These are phyloP conservation scores for Pristiophorus japonicus DNA, from an alignment of 2,113 vertebrate genomes.

Conservation along the genomic window DNA sequence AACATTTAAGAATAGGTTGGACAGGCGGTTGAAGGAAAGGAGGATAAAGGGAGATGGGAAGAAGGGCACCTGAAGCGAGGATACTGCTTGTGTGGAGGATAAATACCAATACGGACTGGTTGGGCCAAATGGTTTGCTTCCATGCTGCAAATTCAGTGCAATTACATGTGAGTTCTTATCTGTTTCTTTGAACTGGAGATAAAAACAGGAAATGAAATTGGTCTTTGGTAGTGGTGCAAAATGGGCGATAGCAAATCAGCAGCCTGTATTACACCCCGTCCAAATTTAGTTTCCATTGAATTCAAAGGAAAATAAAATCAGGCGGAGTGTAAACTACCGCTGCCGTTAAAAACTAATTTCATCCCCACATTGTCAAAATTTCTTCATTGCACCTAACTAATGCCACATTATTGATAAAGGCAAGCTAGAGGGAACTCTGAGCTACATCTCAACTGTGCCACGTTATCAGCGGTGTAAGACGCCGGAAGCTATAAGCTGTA, in stretches of 20 bases:
- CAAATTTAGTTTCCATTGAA: background rate
- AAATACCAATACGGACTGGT: background rate
- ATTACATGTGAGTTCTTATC: background rate
- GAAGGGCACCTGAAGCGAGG: background rate
- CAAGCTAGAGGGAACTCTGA: background rate
- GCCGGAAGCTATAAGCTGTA: background rate
- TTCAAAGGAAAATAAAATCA: background rate
- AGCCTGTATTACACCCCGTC: background rate
- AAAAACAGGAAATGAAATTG: background rate
- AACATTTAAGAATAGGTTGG: background rate
- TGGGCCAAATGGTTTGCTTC: background rate
- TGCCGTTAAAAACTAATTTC: background rate
- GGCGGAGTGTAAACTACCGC: background rate
- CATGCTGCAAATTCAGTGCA: background rate
- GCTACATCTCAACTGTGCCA: background rate
- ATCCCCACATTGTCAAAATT: background rate
- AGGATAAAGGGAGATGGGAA: background rate
- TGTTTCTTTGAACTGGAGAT: background rate
- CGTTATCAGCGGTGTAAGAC: background rate
- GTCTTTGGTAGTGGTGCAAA: background rate
- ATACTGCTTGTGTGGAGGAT: background rate
- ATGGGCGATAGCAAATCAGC: background rate
- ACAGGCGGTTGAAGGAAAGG: background rate
- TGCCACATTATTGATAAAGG: background rate
- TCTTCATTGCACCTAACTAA: background rate